Evolutionary conservation across 2,888 invertebrate species (phyloP).

Genomic region (Melitaea athalia): DNA sequence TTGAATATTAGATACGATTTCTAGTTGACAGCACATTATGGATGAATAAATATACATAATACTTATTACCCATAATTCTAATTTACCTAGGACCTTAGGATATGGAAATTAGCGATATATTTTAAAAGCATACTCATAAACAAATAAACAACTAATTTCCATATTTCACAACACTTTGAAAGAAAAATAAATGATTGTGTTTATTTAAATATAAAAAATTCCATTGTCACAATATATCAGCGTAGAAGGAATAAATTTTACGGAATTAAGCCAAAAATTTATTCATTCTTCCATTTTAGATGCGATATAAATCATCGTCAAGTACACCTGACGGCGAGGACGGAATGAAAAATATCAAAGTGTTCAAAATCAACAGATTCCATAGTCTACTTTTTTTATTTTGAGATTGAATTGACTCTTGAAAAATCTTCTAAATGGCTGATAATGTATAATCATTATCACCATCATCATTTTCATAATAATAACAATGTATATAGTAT

Average conservation of each 20-base stretch:
- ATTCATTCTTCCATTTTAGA: slow-evolving; percentile 64
- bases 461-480: too few relatives aligned
- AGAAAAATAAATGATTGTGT: slow-evolving; percentile 3
- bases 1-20: too few relatives aligned
- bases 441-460: background rate
- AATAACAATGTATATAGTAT: too few relatives aligned
- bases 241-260: slow-evolving; percentile 53
- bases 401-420: slow-evolving; percentile 25
- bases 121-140: slow-evolving; percentile 6
- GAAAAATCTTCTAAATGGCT: background rate
- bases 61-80: too few relatives aligned
- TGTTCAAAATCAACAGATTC: slow-evolving; percentile 38
- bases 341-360: slow-evolving; percentile 68
- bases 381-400: slow-evolving; percentile 32
- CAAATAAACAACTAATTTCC: background rate
- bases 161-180: background rate
- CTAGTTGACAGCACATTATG: too few relatives aligned
- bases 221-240: slow-evolving; percentile 27
- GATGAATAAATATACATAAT: too few relatives aligned
- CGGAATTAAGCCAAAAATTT: slow-evolving; percentile 56
- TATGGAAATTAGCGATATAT: background rate
- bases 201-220: slow-evolving; percentile 18
- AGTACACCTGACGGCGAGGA: slow-evolving; percentile 64
- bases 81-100: too few relatives aligned
- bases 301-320: slow-evolving; percentile 73